Evolutionary conservation across 2,113 vertebrate genomes (phyloP).

Genomic region (Paralichthys olivaceus): DNA sequence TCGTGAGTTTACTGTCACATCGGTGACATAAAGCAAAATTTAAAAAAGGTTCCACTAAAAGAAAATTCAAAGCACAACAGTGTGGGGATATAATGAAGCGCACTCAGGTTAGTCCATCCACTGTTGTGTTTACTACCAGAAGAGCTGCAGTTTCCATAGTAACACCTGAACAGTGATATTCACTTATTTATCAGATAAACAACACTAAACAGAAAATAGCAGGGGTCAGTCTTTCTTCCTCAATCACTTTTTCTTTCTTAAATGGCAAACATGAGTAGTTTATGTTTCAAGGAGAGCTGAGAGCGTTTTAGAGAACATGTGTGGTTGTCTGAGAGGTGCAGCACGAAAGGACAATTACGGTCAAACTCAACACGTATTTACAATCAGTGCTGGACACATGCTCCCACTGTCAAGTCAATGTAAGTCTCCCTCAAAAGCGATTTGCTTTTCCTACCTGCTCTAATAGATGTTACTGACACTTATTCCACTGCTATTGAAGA

Average conservation of each 20-base stretch:
- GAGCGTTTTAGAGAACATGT: no score
- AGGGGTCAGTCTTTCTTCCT: neutral
- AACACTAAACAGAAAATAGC: neutral
- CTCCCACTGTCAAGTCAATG: neutral
- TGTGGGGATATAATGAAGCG: neutral
- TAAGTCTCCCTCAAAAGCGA: neutral
- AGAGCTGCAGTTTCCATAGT: slow-evolving; percentile 21
- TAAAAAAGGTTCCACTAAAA: neutral
- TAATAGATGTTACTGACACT: neutral
- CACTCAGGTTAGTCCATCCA: neutral
- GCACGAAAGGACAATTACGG: neutral
- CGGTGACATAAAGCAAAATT: neutral
- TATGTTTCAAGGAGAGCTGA: neutral
- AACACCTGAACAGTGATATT: neutral
- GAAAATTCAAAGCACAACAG: no score
- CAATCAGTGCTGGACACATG: neutral
- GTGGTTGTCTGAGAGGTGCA: no score
- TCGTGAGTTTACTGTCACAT: neutral
- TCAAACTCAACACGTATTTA: neutral
- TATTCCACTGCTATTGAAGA: neutral
- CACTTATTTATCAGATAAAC: no score
- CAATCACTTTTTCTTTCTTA: neutral
- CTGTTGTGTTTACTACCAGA: neutral
- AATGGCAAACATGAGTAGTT: slow-evolving; percentile 2
- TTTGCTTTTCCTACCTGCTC: neutral